Evolutionary conservation across 30 jellyfish, hydroid and myxozoan genomes (phyloP).

Genomic region (Mastigias papua): DNA sequence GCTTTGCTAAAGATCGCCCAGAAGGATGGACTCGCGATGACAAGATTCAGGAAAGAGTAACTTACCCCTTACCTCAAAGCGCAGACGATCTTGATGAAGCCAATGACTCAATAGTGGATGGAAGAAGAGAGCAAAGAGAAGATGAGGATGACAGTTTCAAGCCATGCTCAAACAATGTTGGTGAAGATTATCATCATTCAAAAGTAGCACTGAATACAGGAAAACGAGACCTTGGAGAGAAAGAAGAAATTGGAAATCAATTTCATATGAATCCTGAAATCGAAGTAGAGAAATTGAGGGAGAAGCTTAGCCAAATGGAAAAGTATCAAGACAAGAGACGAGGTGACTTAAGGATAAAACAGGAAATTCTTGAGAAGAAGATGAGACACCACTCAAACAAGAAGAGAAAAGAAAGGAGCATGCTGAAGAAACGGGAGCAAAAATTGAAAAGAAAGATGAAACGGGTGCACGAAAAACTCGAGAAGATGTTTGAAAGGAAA

Average conservation of each 20-base stretch:
- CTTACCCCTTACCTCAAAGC: too few relatives aligned
- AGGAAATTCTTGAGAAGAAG: conserved; percentile 44
- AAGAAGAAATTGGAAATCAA: conserved; percentile 3
- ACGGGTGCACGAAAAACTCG: conserved; percentile 17
- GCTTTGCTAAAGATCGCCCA: background rate
- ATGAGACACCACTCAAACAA: conserved; percentile 52
- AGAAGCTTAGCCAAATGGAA: conserved; percentile 14
- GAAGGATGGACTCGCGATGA: conserved; percentile 28
- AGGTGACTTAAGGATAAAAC: conserved; percentile 3
- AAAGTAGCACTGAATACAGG: background rate
- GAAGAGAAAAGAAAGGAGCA: background rate
- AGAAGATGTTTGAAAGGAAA: conserved; percentile 18
- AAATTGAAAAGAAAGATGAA: conserved; percentile 31
- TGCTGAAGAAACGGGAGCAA: conserved; percentile 16
- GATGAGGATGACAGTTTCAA: background rate
- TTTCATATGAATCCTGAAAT: background rate
- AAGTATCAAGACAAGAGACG: conserved; percentile 13
- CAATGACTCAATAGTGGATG: background rate
- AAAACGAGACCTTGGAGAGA: conserved; percentile 16
- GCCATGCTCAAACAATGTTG: background rate
- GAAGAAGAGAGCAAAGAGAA: background rate
- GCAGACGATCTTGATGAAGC: too few relatives aligned
- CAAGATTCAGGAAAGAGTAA: conserved; percentile 12
- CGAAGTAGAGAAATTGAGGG: conserved; percentile 12
- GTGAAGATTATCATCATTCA: background rate